Evolutionary conservation across 2,888 invertebrate genomes (phyloP).

Genomic region (Acronicta alni): DNA sequence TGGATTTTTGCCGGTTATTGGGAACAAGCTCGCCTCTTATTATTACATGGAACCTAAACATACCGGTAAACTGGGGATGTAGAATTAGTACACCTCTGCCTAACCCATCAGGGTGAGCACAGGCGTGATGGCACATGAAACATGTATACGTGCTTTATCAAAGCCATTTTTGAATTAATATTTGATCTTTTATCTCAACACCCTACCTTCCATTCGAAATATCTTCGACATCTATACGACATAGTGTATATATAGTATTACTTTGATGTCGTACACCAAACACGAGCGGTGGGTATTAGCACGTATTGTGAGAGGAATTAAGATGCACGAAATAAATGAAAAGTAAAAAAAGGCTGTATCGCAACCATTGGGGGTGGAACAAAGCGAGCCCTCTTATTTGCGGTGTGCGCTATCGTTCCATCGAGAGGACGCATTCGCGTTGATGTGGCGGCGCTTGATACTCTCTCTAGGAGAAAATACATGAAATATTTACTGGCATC

Average conservation of each 20-base stretch:
- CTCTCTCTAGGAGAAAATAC: too few relatives aligned
- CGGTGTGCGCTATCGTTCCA: slow-evolving; percentile 80
- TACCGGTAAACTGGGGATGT: not conserved
- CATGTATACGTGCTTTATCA: too few relatives aligned
- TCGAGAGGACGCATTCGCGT: slow-evolving; percentile 57
- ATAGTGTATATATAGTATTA: not conserved
- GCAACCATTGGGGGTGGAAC: slow-evolving; percentile 73
- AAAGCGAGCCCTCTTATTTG: slow-evolving; percentile 82
- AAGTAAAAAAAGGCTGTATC: slow-evolving; percentile 73
- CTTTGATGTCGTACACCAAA: slow-evolving; percentile 42
- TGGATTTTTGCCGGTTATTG: too few relatives aligned
- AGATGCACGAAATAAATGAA: slow-evolving; percentile 73
- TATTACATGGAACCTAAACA: too few relatives aligned
- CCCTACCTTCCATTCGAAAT: slow-evolving; percentile 9
- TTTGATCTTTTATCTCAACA: not conserved
- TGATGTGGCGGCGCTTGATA: slow-evolving; percentile 46
- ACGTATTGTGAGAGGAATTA: slow-evolving; percentile 76
- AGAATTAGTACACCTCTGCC: too few relatives aligned
- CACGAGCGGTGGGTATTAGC: slow-evolving; percentile 65
- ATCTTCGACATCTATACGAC: slow-evolving; percentile 6
- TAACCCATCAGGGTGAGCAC: too few relatives aligned
- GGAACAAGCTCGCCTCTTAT: too few relatives aligned
- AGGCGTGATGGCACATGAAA: too few relatives aligned
- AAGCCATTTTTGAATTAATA: too few relatives aligned
- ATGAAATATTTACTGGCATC: too few relatives aligned